Base-by-base conservation (phyloP, 2,113 vertebrate genomes). In the Pyxicephalus adspersus region DNA sequence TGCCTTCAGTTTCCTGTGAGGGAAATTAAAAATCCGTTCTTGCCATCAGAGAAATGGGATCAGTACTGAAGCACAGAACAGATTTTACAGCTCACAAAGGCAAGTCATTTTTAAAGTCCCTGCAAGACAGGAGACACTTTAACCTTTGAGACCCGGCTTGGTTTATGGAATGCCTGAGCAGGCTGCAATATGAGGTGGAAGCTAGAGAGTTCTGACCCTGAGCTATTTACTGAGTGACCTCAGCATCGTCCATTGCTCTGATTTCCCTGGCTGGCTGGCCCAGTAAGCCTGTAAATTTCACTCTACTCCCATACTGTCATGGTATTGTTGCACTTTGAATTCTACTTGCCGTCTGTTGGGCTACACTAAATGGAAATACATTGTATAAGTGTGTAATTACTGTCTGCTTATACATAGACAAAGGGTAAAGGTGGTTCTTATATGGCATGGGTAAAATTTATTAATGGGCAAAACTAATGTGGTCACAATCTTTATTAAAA, bases 81-180 rank as follows among this genome's bases (percentile, higher is more conserved):
- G 26, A 78, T 67, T 55, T 78, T 11, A 34, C 51, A 29, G 52
- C 45, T 54, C 20, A 55, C 28, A 34, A 57, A 23, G 64, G 28
- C 31, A 67, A 68, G 28, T 78, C 31, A 79, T 79, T 79, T 79
- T 68, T 68, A 79, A 79, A 68, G 29, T 79, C 54, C 77, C 54
- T 58, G 66, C 19, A 65, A 67, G 54, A 79, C 31, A 58, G 54
- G 31, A 79, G 54, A 57, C 77, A 66, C 60, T 67, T 67, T 68
- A 58, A 79, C 77, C 77, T 51, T 7, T 15, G 26, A 45, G 25
- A 68, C 77, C 77, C 18, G 4, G 65, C 64, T n/a, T 50, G 77
- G 54, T 79, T 79, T 79, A 79, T 70, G 31, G 64, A 68, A 79
- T 18, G 29, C n/a, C 54, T 58, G 64, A 78, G 77, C 77, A 28